Percentiles rank a stretch among this genome's conserved stretches.
Evolutionary conservation across 2,113 vertebrate genomes (phyloP).

Genomic region (Oophaga pumilio): DNA sequence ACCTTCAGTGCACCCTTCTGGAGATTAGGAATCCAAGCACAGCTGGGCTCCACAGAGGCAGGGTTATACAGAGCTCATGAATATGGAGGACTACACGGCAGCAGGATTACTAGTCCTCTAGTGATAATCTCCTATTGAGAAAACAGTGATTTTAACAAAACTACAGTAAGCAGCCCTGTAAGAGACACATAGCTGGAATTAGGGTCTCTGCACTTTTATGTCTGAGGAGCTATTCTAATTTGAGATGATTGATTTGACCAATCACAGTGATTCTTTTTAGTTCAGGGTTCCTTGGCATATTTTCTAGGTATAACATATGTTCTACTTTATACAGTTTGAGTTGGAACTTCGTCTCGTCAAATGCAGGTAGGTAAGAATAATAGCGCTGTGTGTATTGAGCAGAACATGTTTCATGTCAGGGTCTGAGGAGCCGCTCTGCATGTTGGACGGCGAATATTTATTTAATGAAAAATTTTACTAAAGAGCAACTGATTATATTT

Average conservation of each 20-base stretch:
- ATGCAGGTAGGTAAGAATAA: slow-evolving; percentile 42
- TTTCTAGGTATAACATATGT: slow-evolving; percentile 24
- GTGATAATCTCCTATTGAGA: too few species aligned
- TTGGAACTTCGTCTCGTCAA: slow-evolving; percentile 13
- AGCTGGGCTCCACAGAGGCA: too few species aligned
- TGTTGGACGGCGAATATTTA: neutral
- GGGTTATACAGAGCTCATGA: too few species aligned
- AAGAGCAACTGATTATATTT: neutral
- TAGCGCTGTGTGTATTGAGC: neutral
- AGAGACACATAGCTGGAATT: too few species aligned
- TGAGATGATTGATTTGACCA: slow-evolving; percentile 36
- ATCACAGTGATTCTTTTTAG: slow-evolving; percentile 5
- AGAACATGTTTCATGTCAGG: neutral
- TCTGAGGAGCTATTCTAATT: slow-evolving; percentile 10
- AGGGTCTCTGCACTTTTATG: neutral
- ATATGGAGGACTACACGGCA: too few species aligned
- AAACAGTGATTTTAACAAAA: too few species aligned
- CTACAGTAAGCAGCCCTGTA: too few species aligned
- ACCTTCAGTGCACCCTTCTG: too few species aligned
- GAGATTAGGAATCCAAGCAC: too few species aligned
- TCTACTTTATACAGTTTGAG: slow-evolving; percentile 28
- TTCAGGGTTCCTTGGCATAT: slow-evolving; percentile 8
- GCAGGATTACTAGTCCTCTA: too few species aligned
- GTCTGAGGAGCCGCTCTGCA: neutral
- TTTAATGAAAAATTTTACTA: neutral